A percentile compares a stretch with the other conserved stretches of the same genome.
Evolutionary conservation across 92 coral and sea anemone species (phyloP).

Genomic region (Heteractis magnifica): DNA sequence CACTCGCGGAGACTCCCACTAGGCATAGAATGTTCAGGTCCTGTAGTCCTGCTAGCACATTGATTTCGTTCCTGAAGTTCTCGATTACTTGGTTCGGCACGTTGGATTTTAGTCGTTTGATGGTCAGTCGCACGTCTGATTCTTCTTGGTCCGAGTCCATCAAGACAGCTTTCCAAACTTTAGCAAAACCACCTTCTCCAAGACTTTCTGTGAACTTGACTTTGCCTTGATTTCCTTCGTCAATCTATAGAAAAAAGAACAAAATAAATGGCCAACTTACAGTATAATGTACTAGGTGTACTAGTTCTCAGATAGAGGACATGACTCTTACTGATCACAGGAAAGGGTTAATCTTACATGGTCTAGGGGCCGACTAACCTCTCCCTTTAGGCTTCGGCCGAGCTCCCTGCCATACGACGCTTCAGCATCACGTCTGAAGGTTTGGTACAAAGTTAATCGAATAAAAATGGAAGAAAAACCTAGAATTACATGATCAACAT

Average conservation of each 20-base stretch:
- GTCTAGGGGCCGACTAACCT: no score
- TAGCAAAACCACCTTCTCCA: constrained; percentile 86
- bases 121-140: constrained; percentile 68
- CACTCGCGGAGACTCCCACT: constrained; percentile 86
- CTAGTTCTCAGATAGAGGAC: no score
- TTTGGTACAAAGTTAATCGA: no score
- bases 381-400: no score
- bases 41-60: constrained; percentile 72
- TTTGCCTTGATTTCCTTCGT: constrained; percentile 83
- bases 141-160: constrained; percentile 62
- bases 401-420: no score
- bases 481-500: no score
- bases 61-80: constrained; percentile 71
- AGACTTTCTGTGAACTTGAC: constrained; percentile 81
- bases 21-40: constrained; percentile 82
- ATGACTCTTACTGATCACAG: no score
- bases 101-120: constrained; percentile 74
- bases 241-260: constrained; percentile 37
- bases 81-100: constrained; percentile 67
- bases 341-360: no score
- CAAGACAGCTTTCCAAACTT: constrained; percentile 80
- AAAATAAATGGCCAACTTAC: not conserved
- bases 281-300: not conserved
- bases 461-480: no score
- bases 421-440: no score